Percentiles rank a stretch among this genome's conserved stretches.
These are phyloP conservation scores for Aquila chrysaetos DNA, from an alignment of 2,797 vertebrate genomes.

Conservation along the genomic window DNA sequence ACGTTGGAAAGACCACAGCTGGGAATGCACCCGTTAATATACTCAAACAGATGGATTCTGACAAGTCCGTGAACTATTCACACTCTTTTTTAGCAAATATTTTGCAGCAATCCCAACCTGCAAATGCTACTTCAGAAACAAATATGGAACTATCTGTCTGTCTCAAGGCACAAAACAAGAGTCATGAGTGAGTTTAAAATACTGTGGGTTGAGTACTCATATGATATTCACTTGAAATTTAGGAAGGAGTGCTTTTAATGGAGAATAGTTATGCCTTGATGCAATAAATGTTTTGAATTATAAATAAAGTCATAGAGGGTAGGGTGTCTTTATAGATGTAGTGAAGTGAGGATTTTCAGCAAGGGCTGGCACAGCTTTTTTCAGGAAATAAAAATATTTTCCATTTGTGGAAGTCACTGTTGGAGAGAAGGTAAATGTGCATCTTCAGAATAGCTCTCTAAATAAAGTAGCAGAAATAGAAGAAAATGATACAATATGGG, in stretches of 20 bases:
- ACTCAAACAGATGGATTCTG: conserved; percentile 67
- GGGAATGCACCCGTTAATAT: conserved; percentile 50
- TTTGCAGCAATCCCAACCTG: conserved; percentile 60
- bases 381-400: background rate
- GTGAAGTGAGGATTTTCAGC: conserved; percentile 9
- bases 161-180: background rate
- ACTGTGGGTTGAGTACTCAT: background rate
- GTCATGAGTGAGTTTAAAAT: background rate
- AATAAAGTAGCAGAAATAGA: background rate
- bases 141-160: conserved; percentile 45
- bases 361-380: background rate
- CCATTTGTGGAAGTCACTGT: conserved; percentile 16
- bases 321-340: background rate
- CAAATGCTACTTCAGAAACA: conserved; percentile 59
- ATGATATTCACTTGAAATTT: background rate
- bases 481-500: background rate
- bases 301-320: background rate
- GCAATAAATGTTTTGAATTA: conserved; percentile 5
- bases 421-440: background rate
- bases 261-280: background rate
- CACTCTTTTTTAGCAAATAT: conserved; percentile 63
- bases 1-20: conserved; percentile 45
- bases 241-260: background rate
- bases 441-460: background rate
- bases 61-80: conserved; percentile 50